Evolutionary conservation across 2,797 vertebrate genomes (phyloP).

Genomic region (Anableps anableps): DNA sequence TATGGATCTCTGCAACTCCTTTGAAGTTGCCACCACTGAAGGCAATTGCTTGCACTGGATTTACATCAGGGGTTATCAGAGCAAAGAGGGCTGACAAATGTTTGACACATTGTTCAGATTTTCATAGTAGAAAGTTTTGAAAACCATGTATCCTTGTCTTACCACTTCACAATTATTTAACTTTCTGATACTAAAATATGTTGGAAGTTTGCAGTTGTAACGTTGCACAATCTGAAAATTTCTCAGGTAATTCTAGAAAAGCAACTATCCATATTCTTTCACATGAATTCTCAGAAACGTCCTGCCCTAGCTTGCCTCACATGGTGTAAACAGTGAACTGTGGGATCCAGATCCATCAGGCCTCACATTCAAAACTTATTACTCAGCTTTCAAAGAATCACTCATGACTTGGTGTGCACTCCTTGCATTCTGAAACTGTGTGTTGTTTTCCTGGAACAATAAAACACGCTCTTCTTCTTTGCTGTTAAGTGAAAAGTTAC

Average conservation of each 20-base stretch:
- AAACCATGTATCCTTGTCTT: not conserved
- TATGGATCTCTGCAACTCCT: not conserved
- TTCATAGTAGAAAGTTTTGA: not conserved
- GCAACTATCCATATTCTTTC: conserved; percentile 4
- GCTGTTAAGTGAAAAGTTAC: not conserved
- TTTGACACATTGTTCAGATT: not conserved
- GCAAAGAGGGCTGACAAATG: not conserved
- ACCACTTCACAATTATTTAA: not conserved
- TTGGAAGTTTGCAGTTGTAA: not conserved
- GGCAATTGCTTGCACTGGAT: not conserved
- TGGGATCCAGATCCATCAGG: not conserved
- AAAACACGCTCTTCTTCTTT: not conserved
- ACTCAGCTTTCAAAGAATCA: conserved; percentile 7
- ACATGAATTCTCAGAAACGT: not conserved
- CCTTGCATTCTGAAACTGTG: not conserved
- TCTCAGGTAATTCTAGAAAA: conserved; percentile 11
- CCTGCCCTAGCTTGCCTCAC: conserved; percentile 45
- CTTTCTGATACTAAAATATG: not conserved
- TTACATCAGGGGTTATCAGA: not conserved
- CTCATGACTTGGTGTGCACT: conserved; percentile 2
- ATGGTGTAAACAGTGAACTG: not conserved
- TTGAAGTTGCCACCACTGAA: not conserved
- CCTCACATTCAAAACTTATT: conserved; percentile 31
- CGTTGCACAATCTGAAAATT: not conserved
- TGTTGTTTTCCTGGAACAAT: not conserved